A percentile compares a stretch with the other conserved stretches of the same genome.
phyloP scores from a whole-genome alignment of 2,888 invertebrate species.

The Drosophila villosipedis region DNA sequence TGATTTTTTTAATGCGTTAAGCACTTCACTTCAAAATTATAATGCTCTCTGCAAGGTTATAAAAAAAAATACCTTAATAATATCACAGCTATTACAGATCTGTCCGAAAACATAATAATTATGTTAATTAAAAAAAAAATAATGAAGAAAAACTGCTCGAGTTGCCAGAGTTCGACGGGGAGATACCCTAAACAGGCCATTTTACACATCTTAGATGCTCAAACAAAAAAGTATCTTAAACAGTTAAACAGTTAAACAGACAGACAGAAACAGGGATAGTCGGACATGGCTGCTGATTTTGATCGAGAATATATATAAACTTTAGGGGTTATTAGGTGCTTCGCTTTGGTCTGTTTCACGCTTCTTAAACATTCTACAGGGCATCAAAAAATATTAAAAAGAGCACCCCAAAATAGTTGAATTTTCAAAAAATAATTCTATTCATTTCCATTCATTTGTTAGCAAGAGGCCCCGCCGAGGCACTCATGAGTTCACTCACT shows the following conservation, averaged over 20 bases:
- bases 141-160: not conserved
- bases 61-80: not conserved
- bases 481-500: slow-evolving; percentile 72
- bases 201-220: not conserved
- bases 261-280: not conserved
- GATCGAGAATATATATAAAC: not conserved
- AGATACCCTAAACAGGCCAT: not conserved
- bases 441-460: slow-evolving; percentile 3
- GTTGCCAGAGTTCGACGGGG: not conserved
- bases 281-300: not conserved
- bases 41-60: not conserved
- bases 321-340: not conserved
- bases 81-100: not conserved
- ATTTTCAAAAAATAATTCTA: not conserved
- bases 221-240: not conserved
- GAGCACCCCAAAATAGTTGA: not conserved
- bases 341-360: not conserved
- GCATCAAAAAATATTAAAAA: not conserved
- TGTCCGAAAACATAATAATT: not conserved
- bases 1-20: not conserved
- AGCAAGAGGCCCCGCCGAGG: not conserved
- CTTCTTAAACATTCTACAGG: not conserved
- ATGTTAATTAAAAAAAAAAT: not conserved
- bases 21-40: not conserved
- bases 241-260: not conserved